phyloP scores from a whole-genome alignment of 2,113 vertebrate species.

The Labeo rohita region DNA sequence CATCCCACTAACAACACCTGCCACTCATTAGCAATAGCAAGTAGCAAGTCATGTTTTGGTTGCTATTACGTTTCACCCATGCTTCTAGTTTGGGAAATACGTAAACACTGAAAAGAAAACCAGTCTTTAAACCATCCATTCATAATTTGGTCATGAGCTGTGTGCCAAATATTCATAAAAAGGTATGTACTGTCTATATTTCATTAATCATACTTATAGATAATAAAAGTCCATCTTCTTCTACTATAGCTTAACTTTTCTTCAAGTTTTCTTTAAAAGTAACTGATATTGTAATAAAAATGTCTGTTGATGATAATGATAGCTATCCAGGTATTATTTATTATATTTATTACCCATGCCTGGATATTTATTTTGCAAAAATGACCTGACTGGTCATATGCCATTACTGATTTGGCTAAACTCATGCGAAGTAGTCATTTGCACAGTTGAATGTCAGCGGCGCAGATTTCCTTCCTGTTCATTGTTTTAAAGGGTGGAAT shows the following conservation, averaged over 20 bases:
- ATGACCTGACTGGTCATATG: not conserved
- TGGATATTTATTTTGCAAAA: not conserved
- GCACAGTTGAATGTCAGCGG: not conserved
- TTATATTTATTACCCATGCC: not conserved
- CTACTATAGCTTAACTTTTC: not conserved
- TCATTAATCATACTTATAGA: not conserved
- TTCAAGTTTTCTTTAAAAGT: not conserved
- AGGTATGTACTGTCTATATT: not conserved
- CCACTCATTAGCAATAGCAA: not conserved
- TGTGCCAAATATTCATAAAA: not conserved
- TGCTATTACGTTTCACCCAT: not conserved
- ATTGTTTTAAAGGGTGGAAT: slow-evolving; percentile 32
- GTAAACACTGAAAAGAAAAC: not conserved
- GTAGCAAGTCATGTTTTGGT: not conserved
- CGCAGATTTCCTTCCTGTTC: slow-evolving; percentile 34
- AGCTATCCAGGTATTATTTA: not conserved
- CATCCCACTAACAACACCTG: not conserved
- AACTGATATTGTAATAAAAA: not conserved
- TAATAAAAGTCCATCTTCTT: not conserved
- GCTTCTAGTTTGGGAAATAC: not conserved
- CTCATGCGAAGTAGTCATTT: not conserved
- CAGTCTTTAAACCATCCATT: not conserved
- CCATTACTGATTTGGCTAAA: not conserved
- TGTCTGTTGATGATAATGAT: not conserved
- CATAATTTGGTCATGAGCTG: not conserved